phyloP scores from a whole-genome alignment of 1,140 invertebrate species.

The Drosophila nannoptera region DNA sequence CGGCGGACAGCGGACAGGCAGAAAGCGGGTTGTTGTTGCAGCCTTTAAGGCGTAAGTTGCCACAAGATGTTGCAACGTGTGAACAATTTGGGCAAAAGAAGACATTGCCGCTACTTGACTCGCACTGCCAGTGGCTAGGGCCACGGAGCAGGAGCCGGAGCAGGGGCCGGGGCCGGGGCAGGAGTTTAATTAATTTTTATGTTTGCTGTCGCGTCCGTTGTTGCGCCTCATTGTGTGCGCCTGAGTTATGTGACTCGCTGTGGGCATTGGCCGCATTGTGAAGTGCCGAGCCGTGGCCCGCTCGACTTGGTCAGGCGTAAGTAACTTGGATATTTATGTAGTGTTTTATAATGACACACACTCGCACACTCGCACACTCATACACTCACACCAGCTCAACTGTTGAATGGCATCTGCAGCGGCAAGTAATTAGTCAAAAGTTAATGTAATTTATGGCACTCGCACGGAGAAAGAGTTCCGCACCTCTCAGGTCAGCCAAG shows the following conservation, averaged over 20 bases:
- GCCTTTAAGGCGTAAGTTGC: conserved; percentile 50
- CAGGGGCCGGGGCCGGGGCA: conserved; percentile 13
- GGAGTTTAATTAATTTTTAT: conserved; percentile 73
- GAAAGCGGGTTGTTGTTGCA: conserved; percentile 37
- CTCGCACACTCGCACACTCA: conserved; percentile 15
- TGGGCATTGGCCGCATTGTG: conserved; percentile 48
- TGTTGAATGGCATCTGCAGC: conserved; percentile 21
- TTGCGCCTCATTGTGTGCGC: conserved; percentile 26
- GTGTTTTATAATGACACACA: conserved; percentile 25
- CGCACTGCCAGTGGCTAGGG: conserved; percentile 15
- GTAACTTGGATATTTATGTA: conserved; percentile 66
- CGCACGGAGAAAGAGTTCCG: neutral
- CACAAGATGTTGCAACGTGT: conserved; percentile 69
- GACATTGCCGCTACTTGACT: conserved; percentile 60
- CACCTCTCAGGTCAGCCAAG: neutral
- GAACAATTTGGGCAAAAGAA: conserved; percentile 62
- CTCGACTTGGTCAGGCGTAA: conserved; percentile 48
- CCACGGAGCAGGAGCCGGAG: neutral
- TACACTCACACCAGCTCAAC: conserved; percentile 4
- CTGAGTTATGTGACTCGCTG: conserved; percentile 70
- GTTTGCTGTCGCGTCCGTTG: conserved; percentile 34
- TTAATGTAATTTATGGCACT: conserved; percentile 42
- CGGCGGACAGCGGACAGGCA: conserved; percentile 11
- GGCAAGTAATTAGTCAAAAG: conserved; percentile 64
- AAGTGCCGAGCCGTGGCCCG: conserved; percentile 22